Conservation (phyloP, 2,113 vertebrate species). For the Mastomys natalensis region DNA sequence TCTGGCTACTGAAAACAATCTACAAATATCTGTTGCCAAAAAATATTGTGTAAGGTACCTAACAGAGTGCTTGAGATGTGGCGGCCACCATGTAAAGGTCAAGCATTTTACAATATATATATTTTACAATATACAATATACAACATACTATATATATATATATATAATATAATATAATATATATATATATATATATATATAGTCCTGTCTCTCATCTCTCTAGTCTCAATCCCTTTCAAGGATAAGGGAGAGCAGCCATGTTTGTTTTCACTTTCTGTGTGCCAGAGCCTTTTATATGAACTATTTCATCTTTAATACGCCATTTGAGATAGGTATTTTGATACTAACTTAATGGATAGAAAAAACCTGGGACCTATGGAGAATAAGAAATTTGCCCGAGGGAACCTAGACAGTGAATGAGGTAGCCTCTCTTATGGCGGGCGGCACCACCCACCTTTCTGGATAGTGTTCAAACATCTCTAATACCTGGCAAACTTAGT, state of each 20-base stretch:
- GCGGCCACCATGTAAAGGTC: background rate
- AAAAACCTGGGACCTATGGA: background rate
- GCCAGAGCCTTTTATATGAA: background rate
- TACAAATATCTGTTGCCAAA: background rate
- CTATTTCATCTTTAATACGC: slow-evolving; percentile 28
- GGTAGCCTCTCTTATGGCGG: slow-evolving; percentile 1
- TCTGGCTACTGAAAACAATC: background rate
- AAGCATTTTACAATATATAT: background rate
- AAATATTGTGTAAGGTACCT: background rate
- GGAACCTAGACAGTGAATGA: slow-evolving; percentile 19
- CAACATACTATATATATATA: no score
- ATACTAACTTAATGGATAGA: background rate
- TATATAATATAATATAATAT: no score
- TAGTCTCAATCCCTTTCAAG: background rate
- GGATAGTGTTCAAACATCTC: background rate
- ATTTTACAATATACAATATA: no score
- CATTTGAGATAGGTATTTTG: slow-evolving; percentile 18
- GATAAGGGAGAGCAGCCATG: background rate
- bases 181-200: background rate
- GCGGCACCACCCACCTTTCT: background rate
- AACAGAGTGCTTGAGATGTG: background rate
- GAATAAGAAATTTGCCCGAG: background rate
- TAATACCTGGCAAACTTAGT: background rate
- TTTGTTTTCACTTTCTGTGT: background rate
- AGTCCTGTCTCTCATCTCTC: background rate